A percentile compares a stretch with the other conserved stretches of the same genome.
phyloP scores from a whole-genome alignment of 2,797 vertebrate species.

The Natrix natrix region DNA sequence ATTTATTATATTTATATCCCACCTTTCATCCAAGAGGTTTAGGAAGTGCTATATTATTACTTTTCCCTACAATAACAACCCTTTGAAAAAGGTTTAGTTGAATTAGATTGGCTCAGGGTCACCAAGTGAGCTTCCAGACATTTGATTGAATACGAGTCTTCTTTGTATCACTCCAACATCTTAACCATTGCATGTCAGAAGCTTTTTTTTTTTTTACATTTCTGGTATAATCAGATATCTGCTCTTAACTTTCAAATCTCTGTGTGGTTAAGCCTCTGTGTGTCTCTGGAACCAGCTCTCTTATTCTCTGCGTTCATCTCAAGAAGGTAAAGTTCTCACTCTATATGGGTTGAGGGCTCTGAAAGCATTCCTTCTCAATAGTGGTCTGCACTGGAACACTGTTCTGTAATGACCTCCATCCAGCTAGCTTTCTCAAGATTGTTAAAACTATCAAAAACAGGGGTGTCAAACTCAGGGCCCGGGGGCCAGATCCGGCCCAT shows the following conservation, averaged over 20 bases:
- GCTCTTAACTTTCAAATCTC: background rate
- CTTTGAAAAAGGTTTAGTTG: background rate
- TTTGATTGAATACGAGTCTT: background rate
- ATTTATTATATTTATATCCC: background rate
- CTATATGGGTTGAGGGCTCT: background rate
- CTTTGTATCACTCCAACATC: background rate
- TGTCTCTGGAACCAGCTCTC: background rate
- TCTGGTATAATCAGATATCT: background rate
- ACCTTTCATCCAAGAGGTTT: background rate
- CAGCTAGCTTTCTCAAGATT: background rate
- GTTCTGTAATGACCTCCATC: background rate
- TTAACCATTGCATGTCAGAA: background rate
- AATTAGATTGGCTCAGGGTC: background rate
- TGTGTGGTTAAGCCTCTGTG: background rate
- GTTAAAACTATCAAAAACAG: background rate
- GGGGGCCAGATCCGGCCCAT: too few species aligned
- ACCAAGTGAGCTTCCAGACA: background rate
- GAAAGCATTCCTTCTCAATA: background rate
- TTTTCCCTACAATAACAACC: background rate
- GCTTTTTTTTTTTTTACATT: background rate
- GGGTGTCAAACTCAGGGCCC: too few species aligned
- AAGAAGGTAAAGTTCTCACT: background rate
- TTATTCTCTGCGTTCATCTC: background rate
- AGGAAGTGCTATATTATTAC: background rate
- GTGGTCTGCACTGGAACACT: background rate